phyloP scores from a whole-genome alignment of 2,888 invertebrate genomes.

The Perizoma affinitatum region DNA sequence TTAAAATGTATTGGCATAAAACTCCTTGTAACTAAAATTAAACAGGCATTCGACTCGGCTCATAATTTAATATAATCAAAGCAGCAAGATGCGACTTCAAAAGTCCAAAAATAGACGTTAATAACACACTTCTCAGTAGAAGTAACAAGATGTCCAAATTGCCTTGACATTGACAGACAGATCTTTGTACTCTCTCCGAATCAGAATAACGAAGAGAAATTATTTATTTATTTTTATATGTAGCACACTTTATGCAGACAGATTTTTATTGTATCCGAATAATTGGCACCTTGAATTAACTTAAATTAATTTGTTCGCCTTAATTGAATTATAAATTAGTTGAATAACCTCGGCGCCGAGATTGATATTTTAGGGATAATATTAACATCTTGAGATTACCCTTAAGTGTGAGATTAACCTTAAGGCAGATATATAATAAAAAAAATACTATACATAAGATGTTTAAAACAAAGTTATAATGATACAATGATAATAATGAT shows the following conservation, averaged over 20 bases:
- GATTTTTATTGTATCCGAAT: too few relatives aligned
- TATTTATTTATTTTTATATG: constrained; percentile 11
- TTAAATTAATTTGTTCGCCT: too few relatives aligned
- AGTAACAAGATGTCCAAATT: constrained; percentile 18
- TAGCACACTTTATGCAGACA: constrained; percentile 3
- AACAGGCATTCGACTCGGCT: constrained; percentile 4
- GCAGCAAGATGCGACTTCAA: constrained; percentile 15
- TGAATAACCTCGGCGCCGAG: too few relatives aligned
- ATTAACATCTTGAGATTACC: too few relatives aligned
- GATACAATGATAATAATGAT: too few relatives aligned
- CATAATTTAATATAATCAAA: constrained; percentile 21
- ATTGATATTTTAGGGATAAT: too few relatives aligned
- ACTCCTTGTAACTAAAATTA: constrained; percentile 2
- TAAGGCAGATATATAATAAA: too few relatives aligned
- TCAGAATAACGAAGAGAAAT: constrained; percentile 6
- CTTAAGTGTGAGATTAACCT: too few relatives aligned
- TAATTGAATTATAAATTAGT: too few relatives aligned
- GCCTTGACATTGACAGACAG: constrained; percentile 28
- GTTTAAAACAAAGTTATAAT: too few relatives aligned
- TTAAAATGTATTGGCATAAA: constrained; percentile 2
- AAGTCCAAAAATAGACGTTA: constrained; percentile 26
- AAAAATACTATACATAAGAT: too few relatives aligned
- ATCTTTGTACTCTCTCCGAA: constrained; percentile 12
- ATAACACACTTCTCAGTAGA: constrained; percentile 18
- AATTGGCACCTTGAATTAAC: too few relatives aligned